These are phyloP conservation scores for Artibeus lituratus DNA, from an alignment of 2,797 vertebrate genomes.

Conservation along the genomic window DNA sequence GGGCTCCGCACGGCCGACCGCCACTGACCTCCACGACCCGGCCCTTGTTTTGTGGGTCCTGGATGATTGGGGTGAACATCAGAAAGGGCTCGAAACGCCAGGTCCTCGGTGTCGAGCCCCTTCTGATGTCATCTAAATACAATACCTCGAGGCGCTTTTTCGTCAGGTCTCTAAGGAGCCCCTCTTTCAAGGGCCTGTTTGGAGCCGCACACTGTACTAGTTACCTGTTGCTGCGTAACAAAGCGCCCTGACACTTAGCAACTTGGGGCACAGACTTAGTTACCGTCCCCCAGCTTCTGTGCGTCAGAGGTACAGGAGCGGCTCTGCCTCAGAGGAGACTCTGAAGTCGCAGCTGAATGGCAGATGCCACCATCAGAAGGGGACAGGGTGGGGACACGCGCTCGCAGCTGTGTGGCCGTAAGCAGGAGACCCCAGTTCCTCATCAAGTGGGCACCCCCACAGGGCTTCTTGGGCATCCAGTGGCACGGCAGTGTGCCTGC, in stretches of 20 bases:
- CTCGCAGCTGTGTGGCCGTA: rapidly evolving
- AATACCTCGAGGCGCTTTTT: too few relatives aligned
- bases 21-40: rapidly evolving
- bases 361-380: neutral
- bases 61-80: neutral
- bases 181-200: neutral
- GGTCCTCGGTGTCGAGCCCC: rapidly evolving
- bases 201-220: rapidly evolving
- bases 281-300: rapidly evolving
- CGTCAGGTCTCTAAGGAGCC: neutral
- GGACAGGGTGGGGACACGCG: rapidly evolving
- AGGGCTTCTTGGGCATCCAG: neutral
- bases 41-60: neutral
- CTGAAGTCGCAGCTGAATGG: neutral
- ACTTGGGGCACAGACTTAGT: neutral
- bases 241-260: rapidly evolving
- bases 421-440: neutral
- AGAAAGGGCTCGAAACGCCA: too few relatives aligned
- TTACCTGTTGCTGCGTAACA: neutral
- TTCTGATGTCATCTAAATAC: neutral
- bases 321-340: neutral
- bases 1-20: rapidly evolving
- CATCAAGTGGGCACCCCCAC: rapidly evolving
- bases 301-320: neutral
- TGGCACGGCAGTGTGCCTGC: rapidly evolving